phyloP scores from a whole-genome alignment of 2,888 invertebrate species.

The Seira sanloemensis region DNA sequence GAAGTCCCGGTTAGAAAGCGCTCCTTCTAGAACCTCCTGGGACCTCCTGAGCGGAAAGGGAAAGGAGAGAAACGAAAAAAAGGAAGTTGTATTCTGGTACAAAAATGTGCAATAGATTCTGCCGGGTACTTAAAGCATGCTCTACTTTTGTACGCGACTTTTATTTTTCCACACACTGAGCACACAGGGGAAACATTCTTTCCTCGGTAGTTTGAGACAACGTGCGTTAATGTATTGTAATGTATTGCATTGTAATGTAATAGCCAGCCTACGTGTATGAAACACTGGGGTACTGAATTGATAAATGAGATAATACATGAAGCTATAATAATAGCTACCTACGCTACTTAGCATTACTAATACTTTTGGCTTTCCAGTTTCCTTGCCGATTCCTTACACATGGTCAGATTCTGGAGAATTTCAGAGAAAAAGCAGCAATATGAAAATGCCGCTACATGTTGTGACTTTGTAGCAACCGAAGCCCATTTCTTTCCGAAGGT shows the following conservation, averaged over 20 bases:
- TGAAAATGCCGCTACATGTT: no score
- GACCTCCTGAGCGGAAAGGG: neutral
- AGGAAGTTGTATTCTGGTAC: neutral
- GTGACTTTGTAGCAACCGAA: no score
- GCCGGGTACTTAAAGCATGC: conserved; percentile 38
- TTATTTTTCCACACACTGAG: conserved; percentile 34
- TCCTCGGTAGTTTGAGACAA: neutral
- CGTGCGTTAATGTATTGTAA: conserved; percentile 47
- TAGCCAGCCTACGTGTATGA: conserved; percentile 36
- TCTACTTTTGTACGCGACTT: conserved; percentile 37
- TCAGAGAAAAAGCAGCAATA: no score
- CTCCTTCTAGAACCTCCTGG: no score
- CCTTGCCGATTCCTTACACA: no score
- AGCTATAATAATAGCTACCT: neutral
- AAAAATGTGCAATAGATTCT: conserved; percentile 27
- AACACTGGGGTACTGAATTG: neutral
- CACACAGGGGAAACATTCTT: conserved; percentile 23
- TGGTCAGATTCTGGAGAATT: no score
- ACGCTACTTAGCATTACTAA: neutral
- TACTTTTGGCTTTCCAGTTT: neutral
- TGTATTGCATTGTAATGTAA: conserved; percentile 52
- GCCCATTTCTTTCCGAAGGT: no score
- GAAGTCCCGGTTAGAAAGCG: no score
- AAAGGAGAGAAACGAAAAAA: neutral
- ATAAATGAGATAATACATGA: neutral